These are phyloP conservation scores for Iselma pallidipennis DNA, from an alignment of 2,888 invertebrate genomes.

Conservation along the genomic window DNA sequence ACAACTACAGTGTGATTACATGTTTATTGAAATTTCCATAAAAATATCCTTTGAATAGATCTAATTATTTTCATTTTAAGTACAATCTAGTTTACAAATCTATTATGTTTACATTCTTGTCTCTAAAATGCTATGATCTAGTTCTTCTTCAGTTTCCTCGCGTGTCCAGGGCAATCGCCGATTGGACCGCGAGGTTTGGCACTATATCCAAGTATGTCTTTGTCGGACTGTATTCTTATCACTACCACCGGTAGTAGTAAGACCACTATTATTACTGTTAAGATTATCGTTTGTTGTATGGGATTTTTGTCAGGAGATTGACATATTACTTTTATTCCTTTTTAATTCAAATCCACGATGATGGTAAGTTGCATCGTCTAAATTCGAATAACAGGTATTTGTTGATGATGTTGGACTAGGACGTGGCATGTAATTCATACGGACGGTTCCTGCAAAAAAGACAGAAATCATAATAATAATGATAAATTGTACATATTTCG, in stretches of 20 bases:
- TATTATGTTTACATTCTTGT: slow-evolving; percentile 21
- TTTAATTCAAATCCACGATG: slow-evolving; percentile 27
- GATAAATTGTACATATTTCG: too few relatives aligned
- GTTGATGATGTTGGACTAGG: slow-evolving; percentile 38
- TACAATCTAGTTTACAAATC: too few relatives aligned
- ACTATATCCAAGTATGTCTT: slow-evolving; percentile 48
- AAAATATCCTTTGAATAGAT: too few relatives aligned
- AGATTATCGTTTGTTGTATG: slow-evolving; percentile 29
- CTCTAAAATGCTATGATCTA: slow-evolving; percentile 14
- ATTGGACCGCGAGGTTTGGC: slow-evolving; percentile 46
- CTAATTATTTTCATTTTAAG: too few relatives aligned
- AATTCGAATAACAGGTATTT: slow-evolving; percentile 45
- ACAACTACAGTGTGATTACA: too few relatives aligned
- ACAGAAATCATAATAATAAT: neutral
- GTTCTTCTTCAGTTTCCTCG: slow-evolving; percentile 32
- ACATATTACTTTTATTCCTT: slow-evolving; percentile 41
- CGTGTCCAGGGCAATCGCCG: slow-evolving; percentile 39
- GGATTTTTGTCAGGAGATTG: slow-evolving; percentile 45
- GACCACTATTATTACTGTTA: slow-evolving; percentile 18
- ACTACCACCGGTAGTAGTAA: too few relatives aligned
- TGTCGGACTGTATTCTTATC: slow-evolving; percentile 30
- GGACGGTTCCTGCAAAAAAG: slow-evolving; percentile 21
- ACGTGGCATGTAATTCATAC: slow-evolving; percentile 24
- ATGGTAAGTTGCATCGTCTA: slow-evolving; percentile 32
- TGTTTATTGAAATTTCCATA: too few relatives aligned